phyloP scores from a whole-genome alignment of 2,888 invertebrate genomes.

The Clunio marinus region DNA sequence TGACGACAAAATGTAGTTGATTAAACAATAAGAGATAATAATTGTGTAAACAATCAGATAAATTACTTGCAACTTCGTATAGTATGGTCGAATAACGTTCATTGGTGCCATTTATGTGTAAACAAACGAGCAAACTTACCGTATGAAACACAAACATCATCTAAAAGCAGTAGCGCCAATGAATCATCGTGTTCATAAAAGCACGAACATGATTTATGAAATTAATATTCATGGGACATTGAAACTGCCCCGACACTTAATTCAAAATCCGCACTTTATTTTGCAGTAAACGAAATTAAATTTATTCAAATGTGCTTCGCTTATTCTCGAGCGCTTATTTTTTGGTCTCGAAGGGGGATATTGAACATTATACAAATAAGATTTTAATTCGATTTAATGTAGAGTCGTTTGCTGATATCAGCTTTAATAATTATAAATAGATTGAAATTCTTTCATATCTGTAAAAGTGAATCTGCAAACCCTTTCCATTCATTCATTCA shows the following conservation, averaged over 20 bases:
- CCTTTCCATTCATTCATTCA: no score
- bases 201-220: slow-evolving; percentile 33
- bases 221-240: slow-evolving; percentile 38
- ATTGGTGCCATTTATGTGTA: slow-evolving; percentile 9
- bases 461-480: no score
- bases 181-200: slow-evolving; percentile 1
- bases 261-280: not conserved
- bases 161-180: not conserved
- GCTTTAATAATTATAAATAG: no score
- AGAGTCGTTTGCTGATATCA: no score
- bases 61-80: slow-evolving; percentile 1
- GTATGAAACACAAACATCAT: slow-evolving; percentile 2
- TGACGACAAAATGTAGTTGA: slow-evolving; percentile 19
- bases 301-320: slow-evolving; percentile 2
- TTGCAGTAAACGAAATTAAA: not conserved
- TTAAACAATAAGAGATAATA: slow-evolving; percentile 38
- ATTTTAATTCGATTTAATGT: slow-evolving; percentile 39
- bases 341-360: not conserved
- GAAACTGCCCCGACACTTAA: not conserved
- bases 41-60: slow-evolving; percentile 39
- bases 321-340: not conserved
- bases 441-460: no score
- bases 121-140: slow-evolving; percentile 7
- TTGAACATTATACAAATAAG: slow-evolving; percentile 38
- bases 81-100: not conserved